These are phyloP conservation scores for Pollenia angustigena DNA, from an alignment of 2,888 invertebrate species.

Conservation along the genomic window DNA sequence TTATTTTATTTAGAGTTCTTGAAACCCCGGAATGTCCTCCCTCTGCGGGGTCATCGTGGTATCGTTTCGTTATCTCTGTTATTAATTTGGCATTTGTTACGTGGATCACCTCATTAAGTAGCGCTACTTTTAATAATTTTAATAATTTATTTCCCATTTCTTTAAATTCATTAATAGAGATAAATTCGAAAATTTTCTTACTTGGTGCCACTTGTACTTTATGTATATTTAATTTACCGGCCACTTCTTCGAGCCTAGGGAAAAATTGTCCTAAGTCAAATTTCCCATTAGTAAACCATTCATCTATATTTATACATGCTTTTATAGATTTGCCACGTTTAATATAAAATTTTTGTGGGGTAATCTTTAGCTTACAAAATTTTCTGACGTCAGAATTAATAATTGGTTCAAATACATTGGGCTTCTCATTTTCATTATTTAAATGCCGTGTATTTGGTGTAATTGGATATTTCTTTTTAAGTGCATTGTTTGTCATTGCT, in stretches of 20 bases:
- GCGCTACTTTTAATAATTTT: conserved; percentile 45
- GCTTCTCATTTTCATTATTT: too few species aligned
- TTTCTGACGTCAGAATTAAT: conserved; percentile 52
- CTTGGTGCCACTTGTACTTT: conserved; percentile 48
- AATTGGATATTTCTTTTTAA: too few species aligned
- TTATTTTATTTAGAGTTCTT: too few species aligned
- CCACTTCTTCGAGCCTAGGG: conserved; percentile 50
- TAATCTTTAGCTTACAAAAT: conserved; percentile 45
- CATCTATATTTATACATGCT: conserved; percentile 29
- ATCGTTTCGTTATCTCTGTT: too few species aligned
- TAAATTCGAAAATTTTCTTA: conserved; percentile 49
- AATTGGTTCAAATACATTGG: conserved; percentile 40
- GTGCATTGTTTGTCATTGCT: too few species aligned
- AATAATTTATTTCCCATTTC: conserved; percentile 44
- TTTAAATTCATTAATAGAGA: too few species aligned
- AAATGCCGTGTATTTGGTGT: too few species aligned
- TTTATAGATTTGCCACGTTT: conserved; percentile 36
- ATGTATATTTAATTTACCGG: conserved; percentile 50
- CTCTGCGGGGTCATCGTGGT: too few species aligned
- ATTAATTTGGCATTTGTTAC: too few species aligned
- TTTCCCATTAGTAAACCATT: conserved; percentile 45
- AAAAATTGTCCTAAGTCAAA: conserved; percentile 58
- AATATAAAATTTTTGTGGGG: conserved; percentile 26
- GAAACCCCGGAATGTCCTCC: too few species aligned
- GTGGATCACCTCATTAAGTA: conserved; percentile 39